Conservation (phyloP, 2,797 vertebrate species). For the Hyperoplus lanceolatus region DNA sequence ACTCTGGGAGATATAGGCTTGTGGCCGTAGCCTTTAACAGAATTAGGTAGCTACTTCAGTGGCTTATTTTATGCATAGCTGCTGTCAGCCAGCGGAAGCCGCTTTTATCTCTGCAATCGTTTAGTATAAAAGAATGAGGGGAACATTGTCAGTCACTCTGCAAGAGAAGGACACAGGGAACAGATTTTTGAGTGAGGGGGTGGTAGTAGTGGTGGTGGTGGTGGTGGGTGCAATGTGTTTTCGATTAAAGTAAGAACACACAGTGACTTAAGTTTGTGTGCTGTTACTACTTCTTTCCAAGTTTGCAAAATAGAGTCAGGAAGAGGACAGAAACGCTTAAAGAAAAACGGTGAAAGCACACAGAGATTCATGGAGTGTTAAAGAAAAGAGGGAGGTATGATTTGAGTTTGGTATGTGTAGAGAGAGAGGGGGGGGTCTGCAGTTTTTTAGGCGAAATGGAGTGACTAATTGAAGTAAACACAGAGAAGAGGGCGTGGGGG, state of each 20-base stretch:
- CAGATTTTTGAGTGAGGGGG: conserved; percentile 18
- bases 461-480: conserved; percentile 85
- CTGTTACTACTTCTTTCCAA: conserved; percentile 79
- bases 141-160: conserved; percentile 77
- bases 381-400: conserved; percentile 80
- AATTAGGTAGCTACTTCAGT: conserved; percentile 48
- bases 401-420: conserved; percentile 78
- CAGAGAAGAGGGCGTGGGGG: conserved; percentile 71
- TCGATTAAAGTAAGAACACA: conserved; percentile 82
- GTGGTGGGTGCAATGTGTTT: conserved; percentile 83
- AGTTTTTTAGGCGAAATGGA: conserved; percentile 77
- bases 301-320: conserved; percentile 76
- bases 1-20: conserved; percentile 43
- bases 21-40: conserved; percentile 54
- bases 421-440: conserved; percentile 65
- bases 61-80: conserved; percentile 69
- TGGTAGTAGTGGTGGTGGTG: neutral
- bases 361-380: conserved; percentile 75
- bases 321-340: conserved; percentile 71
- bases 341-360: conserved; percentile 63
- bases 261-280: conserved; percentile 80
- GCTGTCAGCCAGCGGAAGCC: conserved; percentile 57
- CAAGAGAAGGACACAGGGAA: conserved; percentile 69
- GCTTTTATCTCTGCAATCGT: conserved; percentile 50
- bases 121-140: conserved; percentile 73